phyloP scores from a whole-genome alignment of 2,888 invertebrate species.

The Palloptera scutellata region DNA sequence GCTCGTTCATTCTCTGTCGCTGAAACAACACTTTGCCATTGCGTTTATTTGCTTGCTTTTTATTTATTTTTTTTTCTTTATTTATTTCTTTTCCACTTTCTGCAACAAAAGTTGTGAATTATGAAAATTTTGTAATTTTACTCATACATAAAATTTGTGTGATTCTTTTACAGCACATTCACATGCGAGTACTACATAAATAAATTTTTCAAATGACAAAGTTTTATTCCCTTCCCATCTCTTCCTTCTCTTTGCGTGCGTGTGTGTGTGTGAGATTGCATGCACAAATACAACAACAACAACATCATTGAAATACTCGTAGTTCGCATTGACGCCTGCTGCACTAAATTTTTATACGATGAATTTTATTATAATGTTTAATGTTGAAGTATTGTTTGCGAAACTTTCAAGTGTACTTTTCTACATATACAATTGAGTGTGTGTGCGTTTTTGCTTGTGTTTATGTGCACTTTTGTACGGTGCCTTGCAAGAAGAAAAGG shows the following conservation, averaged over 20 bases:
- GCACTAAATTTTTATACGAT: slow-evolving; percentile 32
- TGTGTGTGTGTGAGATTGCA: slow-evolving; percentile 3
- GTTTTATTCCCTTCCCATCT: background rate
- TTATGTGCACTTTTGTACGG: slow-evolving; percentile 7
- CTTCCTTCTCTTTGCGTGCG: background rate
- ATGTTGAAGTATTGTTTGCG: slow-evolving; percentile 41
- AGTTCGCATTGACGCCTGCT: slow-evolving; percentile 35
- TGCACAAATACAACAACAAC: slow-evolving; percentile 18
- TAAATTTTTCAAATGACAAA: slow-evolving; percentile 19
- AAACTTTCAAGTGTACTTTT: background rate
- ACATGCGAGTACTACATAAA: background rate
- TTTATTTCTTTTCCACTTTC: background rate
- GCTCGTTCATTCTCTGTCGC: no score
- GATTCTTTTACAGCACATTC: background rate
- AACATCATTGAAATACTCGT: slow-evolving; percentile 33
- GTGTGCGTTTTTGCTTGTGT: slow-evolving; percentile 10
- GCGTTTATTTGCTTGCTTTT: background rate
- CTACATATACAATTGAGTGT: slow-evolving; percentile 16
- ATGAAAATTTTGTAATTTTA: background rate
- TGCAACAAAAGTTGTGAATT: slow-evolving; percentile 1
- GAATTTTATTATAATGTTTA: slow-evolving; percentile 45
- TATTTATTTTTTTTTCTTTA: background rate
- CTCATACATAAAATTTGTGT: background rate
- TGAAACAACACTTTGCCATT: no score
- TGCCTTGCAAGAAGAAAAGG: background rate